Evolutionary conservation across 2,113 vertebrate genomes (phyloP), one percentile per base, ranked within the genome.

Genomic region (Pedetes capensis): DNA sequence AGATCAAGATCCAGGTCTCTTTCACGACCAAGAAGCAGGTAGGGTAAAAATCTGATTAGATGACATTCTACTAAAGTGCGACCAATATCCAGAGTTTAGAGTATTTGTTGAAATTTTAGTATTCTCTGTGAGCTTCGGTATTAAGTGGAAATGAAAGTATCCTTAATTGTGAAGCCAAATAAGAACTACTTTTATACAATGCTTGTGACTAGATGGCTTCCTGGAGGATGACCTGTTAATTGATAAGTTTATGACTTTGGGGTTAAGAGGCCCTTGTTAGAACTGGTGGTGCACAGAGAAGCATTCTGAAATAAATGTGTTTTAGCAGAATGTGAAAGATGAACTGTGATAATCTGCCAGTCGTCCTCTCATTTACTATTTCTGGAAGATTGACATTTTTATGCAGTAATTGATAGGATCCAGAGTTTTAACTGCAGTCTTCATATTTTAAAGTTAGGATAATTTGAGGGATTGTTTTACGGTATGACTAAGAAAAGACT

Each of bases 1-100:
- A 98, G 98, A 57, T 99, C 99, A 57, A 98, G 98, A 82, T 99
- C 99, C 74, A 97, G 98, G 69, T 99, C 99, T 75, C 97, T 98
- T 86, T 99, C 99, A 3, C 98, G 97, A 96, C 98, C 98, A 55
- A 98, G 98, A 96, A 99, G 98, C 98, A 99, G 99, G 99, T 99
- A 98, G 49, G 82, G 44, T 82, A 81, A 89, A 93, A 90, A 34
- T 83, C 29, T 82, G 22, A 79, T 39, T 78, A 92, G 57, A 53
- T 90, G 29, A 1, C 81, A 13, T 72, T 86, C 10, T 22, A n/a
- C n/a, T n/a, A n/a, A n/a, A n/a, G n/a, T 97, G 95, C 82, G 87
- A 95, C 96, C 97, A 96, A 93, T 97, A 93, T 95, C 95, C 92
- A 97, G 93, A 93, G 95, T 94, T 97, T 95, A 95, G 89, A 93